Conservation (phyloP, 1,140 invertebrate genomes). For the Polypedilum vanderplanki region DNA sequence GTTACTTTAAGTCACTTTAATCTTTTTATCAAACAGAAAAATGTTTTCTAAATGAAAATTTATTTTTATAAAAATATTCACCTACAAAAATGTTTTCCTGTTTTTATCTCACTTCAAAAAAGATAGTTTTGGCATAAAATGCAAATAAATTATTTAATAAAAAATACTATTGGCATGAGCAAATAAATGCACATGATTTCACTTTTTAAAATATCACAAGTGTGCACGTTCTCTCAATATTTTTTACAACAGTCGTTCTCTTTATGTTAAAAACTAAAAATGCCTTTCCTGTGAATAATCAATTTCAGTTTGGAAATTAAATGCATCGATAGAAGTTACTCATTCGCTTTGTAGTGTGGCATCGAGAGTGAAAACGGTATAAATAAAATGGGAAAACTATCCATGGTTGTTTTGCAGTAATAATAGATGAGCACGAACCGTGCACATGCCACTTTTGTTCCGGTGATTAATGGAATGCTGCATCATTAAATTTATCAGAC, state of each 20-base stretch:
- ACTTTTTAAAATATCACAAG: slow-evolving; percentile 7
- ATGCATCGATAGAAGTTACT: neutral
- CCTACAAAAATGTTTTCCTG: no score
- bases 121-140: neutral
- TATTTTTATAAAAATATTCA: no score
- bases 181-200: neutral
- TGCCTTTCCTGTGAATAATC: slow-evolving; percentile 14
- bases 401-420: slow-evolving; percentile 6
- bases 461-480: slow-evolving; percentile 16
- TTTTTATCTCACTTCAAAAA: no score
- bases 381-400: neutral
- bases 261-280: neutral
- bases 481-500: slow-evolving; percentile 13
- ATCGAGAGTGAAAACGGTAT: neutral
- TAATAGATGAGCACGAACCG: slow-evolving; percentile 3
- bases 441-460: slow-evolving; percentile 5
- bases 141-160: slow-evolving; percentile 13
- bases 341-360: no score
- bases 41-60: no score
- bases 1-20: no score
- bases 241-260: neutral
- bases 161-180: slow-evolving; percentile 4
- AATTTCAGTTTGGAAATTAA: slow-evolving; percentile 6
- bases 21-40: no score
- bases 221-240: neutral